Base-by-base conservation (phyloP, 2,113 vertebrate species). In the Engraulis encrasicolus region DNA sequence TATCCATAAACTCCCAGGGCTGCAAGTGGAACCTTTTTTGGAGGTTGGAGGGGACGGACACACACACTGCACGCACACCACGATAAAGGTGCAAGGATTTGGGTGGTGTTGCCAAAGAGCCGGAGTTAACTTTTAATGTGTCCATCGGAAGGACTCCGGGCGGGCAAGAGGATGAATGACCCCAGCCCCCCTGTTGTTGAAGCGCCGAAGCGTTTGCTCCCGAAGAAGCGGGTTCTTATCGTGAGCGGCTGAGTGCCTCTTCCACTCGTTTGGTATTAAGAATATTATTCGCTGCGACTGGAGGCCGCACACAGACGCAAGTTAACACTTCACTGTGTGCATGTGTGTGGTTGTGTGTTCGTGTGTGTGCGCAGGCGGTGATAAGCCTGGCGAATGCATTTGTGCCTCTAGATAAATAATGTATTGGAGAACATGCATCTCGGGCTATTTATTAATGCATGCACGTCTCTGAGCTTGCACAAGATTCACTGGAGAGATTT, bases 381-480 rank as follows among this genome's bases (percentile, higher is more conserved):
- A 31, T 1, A 27, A 81, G 38, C 31, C n/a, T n/a, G n/a, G 50
- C 20, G 40, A 58, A 83, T 58, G 58, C 58, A 31, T 66, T 31
- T 66, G 66, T 74, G 66, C 66, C 31, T 34, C 23, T 45, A 9
- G 40, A 34, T 5, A 34, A 74, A 74, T 78, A 78, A 81, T 81
- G 80, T 37, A 81, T 86, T 84, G 74, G 38, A 48, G 71, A 83
- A 52, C 66, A 82, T 20, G 79, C 86, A 74, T 78, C 34, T 80
- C n/a, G 31, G 36, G 54, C 54, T 66, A 50, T 54, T 20, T 31
- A 86, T 82, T 66, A 82, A 77, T 58, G 15, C 77, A 78, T 48
- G n/a, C 40, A 45, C 54, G 78, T 81, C 54, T 86, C 15, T 0
- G 18, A 77, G 52, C 23, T n/a, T 78, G 4, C n/a, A 6, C 66